A percentile compares a stretch with the other conserved stretches of the same genome.
These are phyloP conservation scores for Siniperca scherzeri DNA, from an alignment of 2,797 vertebrate species.

Conservation along the genomic window DNA sequence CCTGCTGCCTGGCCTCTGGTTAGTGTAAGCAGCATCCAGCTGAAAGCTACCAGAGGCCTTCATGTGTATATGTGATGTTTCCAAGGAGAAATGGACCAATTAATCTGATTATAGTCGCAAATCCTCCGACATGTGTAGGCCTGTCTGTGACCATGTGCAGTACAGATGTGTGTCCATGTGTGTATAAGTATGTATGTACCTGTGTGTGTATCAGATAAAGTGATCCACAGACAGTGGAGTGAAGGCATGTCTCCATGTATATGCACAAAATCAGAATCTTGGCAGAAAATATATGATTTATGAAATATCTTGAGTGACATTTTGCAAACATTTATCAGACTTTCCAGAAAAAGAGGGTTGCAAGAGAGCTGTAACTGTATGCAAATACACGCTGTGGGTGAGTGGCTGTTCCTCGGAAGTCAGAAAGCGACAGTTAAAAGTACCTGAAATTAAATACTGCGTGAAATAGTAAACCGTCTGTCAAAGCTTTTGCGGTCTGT, in stretches of 20 bases:
- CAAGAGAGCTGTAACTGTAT: constrained; percentile 68
- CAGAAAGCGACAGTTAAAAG: constrained; percentile 72
- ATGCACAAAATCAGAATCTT: constrained; percentile 22
- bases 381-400: constrained; percentile 72
- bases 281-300: constrained; percentile 49
- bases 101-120: constrained; percentile 95
- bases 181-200: constrained; percentile 68
- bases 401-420: constrained; percentile 66
- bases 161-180: constrained; percentile 90
- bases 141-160: constrained; percentile 89
- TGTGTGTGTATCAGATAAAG: constrained; percentile 58
- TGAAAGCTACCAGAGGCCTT: constrained; percentile 80
- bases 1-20: constrained; percentile 82
- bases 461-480: constrained; percentile 84
- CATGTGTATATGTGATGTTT: constrained; percentile 80
- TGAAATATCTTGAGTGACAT: constrained; percentile 41
- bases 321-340: constrained; percentile 58
- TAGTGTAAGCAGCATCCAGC: constrained; percentile 81
- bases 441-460: constrained; percentile 82
- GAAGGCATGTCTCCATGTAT: constrained; percentile 26
- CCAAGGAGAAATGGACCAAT: constrained; percentile 90
- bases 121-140: constrained; percentile 91
- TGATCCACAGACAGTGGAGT: constrained; percentile 38
- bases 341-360: constrained; percentile 30
- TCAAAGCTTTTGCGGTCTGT: constrained; percentile 85